Evolutionary conservation across 2,888 invertebrate genomes (phyloP).

Genomic region (Calameuta idolon): DNA sequence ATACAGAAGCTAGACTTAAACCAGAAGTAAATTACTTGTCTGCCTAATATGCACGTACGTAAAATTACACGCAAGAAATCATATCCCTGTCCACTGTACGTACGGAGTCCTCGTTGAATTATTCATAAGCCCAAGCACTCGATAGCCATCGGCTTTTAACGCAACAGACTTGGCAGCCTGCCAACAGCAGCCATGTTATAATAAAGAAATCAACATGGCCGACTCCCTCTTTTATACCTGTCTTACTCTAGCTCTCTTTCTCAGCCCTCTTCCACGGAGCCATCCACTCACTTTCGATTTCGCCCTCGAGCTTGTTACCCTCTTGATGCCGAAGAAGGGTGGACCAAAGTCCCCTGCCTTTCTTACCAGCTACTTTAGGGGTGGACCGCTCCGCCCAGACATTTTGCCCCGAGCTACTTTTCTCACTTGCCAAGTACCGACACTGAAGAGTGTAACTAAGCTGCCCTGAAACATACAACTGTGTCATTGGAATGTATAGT

Average conservation of each 20-base stretch:
- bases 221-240: slow-evolving; percentile 26
- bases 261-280: slow-evolving; percentile 32
- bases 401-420: slow-evolving; percentile 50
- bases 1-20: too few relatives aligned
- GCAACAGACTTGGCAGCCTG: slow-evolving; percentile 56
- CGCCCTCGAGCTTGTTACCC: slow-evolving; percentile 64
- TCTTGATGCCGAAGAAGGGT: slow-evolving; percentile 49
- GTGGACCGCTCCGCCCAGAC: slow-evolving; percentile 62
- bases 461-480: too few relatives aligned
- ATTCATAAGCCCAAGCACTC: slow-evolving; percentile 47
- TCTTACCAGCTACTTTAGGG: slow-evolving; percentile 58
- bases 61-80: not conserved
- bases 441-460: too few relatives aligned
- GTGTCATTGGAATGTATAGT: too few relatives aligned
- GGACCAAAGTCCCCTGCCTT: slow-evolving; percentile 44
- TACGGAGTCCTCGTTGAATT: slow-evolving; percentile 40
- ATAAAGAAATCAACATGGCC: slow-evolving; percentile 67
- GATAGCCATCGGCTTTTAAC: slow-evolving; percentile 47
- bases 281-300: slow-evolving; percentile 63
- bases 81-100: slow-evolving; percentile 33
- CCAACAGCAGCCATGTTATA: slow-evolving; percentile 65
- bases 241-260: slow-evolving; percentile 27
- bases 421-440: slow-evolving; percentile 31
- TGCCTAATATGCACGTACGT: not conserved
- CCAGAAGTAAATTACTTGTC: too few relatives aligned